Conservation (phyloP, 2,888 invertebrate species). For the Caenorhabditis zanzibari region DNA sequence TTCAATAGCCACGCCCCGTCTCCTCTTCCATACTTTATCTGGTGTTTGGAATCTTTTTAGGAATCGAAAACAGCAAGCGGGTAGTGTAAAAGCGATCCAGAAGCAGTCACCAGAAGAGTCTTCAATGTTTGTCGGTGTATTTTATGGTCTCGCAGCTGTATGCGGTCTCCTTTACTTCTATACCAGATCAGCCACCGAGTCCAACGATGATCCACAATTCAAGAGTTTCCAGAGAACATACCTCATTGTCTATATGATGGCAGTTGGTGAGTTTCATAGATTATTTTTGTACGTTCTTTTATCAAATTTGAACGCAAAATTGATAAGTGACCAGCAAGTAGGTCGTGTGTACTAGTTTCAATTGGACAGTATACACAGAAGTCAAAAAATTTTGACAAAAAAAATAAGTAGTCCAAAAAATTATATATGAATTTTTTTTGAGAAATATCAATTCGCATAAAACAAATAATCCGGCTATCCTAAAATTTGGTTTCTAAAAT, state of each 20-base stretch:
- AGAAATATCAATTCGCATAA: too few species aligned
- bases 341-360: neutral
- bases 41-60: slow-evolving; percentile 32
- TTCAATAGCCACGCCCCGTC: slow-evolving; percentile 23
- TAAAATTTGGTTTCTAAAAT: too few species aligned
- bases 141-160: slow-evolving; percentile 77
- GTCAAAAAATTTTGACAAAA: neutral
- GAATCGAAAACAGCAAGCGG: slow-evolving; percentile 15
- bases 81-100: neutral
- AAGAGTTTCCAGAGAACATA: slow-evolving; percentile 85
- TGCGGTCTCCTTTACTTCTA: slow-evolving; percentile 84
- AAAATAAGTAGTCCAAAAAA: too few species aligned
- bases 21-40: slow-evolving; percentile 33
- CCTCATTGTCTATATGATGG: slow-evolving; percentile 85
- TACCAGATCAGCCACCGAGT: slow-evolving; percentile 76
- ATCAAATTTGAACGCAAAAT: neutral
- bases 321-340: neutral
- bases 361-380: neutral
- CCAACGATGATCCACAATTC: slow-evolving; percentile 83
- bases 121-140: slow-evolving; percentile 72
- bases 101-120: slow-evolving; percentile 5
- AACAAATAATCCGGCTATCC: too few species aligned
- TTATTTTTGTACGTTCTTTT: neutral
- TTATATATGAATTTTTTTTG: too few species aligned
- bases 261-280: slow-evolving; percentile 84